Percentiles rank a stretch among this genome's conserved stretches.
Evolutionary conservation across 2,113 vertebrate genomes (phyloP).

Genomic region (Hystrix brachyura): DNA sequence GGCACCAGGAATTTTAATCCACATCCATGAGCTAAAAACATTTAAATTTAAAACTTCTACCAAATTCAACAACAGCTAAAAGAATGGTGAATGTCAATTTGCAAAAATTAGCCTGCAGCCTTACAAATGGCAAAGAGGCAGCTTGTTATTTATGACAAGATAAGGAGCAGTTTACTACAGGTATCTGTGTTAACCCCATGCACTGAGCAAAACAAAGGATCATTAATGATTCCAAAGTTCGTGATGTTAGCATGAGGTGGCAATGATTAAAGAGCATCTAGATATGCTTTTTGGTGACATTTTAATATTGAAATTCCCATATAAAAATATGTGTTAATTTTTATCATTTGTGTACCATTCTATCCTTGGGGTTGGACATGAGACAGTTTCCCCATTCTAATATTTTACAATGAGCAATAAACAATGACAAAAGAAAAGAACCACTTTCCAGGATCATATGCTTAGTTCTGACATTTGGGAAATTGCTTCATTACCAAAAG

Average conservation of each 20-base stretch:
- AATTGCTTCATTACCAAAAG: slow-evolving; percentile 71
- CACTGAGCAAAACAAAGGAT: slow-evolving; percentile 22
- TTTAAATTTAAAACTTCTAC: slow-evolving; percentile 69
- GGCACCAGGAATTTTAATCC: slow-evolving; percentile 57
- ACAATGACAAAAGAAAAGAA: slow-evolving; percentile 58
- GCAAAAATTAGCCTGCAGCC: slow-evolving; percentile 33
- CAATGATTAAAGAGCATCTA: background rate
- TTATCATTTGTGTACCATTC: slow-evolving; percentile 27
- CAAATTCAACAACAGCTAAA: background rate
- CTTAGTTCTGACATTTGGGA: slow-evolving; percentile 72
- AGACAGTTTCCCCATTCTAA: slow-evolving; percentile 27
- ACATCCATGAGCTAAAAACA: background rate
- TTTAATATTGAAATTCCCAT: slow-evolving; percentile 19
- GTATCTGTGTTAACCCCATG: background rate
- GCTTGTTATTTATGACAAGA: background rate
- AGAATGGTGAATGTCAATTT: background rate
- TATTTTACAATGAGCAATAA: slow-evolving; percentile 46
- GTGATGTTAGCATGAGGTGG: background rate
- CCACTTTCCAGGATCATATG: slow-evolving; percentile 22
- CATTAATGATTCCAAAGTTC: background rate
- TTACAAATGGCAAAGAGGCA: slow-evolving; percentile 22
- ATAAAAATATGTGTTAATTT: slow-evolving; percentile 43
- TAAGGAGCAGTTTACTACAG: background rate
- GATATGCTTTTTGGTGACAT: background rate
- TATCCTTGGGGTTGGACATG: background rate